These are phyloP conservation scores for Mimumesa dahlbomi DNA, from an alignment of 2,888 invertebrate genomes.

Conservation along the genomic window DNA sequence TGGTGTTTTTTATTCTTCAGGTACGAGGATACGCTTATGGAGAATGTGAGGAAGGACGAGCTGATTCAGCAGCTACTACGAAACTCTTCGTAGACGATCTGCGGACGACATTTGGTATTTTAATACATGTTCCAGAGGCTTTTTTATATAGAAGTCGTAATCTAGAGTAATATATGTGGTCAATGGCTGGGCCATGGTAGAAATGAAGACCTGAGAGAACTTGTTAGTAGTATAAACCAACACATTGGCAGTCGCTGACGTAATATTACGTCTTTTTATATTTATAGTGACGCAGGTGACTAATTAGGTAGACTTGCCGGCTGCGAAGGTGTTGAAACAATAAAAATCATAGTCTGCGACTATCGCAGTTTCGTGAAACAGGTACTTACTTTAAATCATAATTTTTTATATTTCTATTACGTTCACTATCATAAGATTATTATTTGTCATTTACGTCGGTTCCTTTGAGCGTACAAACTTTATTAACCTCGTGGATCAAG, in stretches of 20 bases:
- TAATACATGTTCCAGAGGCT: not conserved
- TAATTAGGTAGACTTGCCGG: too few relatives aligned
- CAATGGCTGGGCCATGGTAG: slow-evolving; percentile 13
- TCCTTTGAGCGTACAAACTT: too few relatives aligned
- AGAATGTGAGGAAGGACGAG: slow-evolving; percentile 38
- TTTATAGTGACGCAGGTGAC: too few relatives aligned
- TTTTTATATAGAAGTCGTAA: not conserved
- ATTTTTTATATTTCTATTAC: not conserved
- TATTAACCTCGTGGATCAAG: too few relatives aligned
- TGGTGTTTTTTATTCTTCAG: slow-evolving; percentile 19
- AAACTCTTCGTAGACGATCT: not conserved
- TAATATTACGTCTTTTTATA: too few relatives aligned
- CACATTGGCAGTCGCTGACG: too few relatives aligned
- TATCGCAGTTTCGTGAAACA: not conserved
- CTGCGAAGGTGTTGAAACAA: too few relatives aligned
- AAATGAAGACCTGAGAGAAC: slow-evolving; percentile 35
- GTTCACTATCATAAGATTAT: too few relatives aligned
- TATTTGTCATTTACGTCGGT: too few relatives aligned
- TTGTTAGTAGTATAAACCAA: too few relatives aligned
- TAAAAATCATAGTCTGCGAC: not conserved
- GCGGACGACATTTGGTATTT: not conserved
- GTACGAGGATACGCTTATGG: slow-evolving; percentile 47
- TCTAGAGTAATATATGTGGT: slow-evolving; percentile 30
- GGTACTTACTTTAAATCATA: slow-evolving; percentile 8
- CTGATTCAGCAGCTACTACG: slow-evolving; percentile 33